phyloP scores from a whole-genome alignment of 2,113 vertebrate genomes.

The Hipposideros armiger region DNA sequence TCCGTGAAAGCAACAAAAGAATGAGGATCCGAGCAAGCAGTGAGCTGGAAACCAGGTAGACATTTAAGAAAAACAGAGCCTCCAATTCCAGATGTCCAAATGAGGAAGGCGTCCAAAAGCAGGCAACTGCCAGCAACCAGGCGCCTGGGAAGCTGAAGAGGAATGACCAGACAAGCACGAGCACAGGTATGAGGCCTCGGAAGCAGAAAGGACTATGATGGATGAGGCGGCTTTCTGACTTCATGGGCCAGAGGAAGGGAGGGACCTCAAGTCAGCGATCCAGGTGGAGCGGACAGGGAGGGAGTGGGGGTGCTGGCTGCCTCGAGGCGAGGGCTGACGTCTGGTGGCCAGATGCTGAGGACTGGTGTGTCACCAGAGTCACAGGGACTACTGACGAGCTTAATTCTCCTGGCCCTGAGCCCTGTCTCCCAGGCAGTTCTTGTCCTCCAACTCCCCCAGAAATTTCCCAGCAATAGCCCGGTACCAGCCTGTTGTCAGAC shows the following conservation, averaged over 20 bases:
- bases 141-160: neutral
- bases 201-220: neutral
- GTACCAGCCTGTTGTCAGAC: neutral
- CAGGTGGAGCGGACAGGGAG: neutral
- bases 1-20: neutral
- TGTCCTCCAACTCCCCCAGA: neutral
- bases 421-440: neutral
- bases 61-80: constrained; percentile 21
- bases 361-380: neutral
- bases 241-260: neutral
- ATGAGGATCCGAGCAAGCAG: neutral
- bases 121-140: neutral
- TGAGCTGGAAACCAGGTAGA: constrained; percentile 37
- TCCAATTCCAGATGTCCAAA: constrained; percentile 46
- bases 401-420: neutral
- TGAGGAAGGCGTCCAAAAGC: neutral
- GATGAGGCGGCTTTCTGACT: neutral
- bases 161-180: neutral
- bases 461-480: neutral
- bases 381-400: neutral
- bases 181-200: neutral
- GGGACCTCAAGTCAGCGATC: neutral
- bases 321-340: neutral
- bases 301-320: neutral
- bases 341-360: constrained; percentile 36